phyloP scores from a whole-genome alignment of 2,797 vertebrate species.

The Tapera naevia region DNA sequence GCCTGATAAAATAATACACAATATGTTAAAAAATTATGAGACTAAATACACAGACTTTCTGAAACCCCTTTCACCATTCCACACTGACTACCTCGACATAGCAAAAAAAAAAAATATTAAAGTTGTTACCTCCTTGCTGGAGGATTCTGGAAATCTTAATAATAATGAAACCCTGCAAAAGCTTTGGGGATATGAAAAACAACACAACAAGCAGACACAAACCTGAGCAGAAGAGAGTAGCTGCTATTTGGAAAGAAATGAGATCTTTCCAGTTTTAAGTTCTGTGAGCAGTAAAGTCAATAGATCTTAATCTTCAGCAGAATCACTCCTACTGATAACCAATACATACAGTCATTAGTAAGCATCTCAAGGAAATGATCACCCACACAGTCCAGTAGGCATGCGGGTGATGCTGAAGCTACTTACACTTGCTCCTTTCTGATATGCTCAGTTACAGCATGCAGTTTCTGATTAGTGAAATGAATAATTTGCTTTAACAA shows the following conservation, averaged over 20 bases:
- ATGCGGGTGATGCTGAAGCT: background rate
- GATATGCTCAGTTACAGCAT: background rate
- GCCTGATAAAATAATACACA: background rate
- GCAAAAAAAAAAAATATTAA: background rate
- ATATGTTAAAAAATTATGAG: background rate
- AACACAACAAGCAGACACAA: background rate
- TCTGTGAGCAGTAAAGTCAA: background rate
- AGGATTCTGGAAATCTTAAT: background rate
- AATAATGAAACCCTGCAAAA: background rate
- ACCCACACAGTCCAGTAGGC: fast-evolving
- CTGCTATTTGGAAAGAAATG: background rate
- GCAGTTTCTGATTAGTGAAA: background rate
- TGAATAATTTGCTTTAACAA: background rate
- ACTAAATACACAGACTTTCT: background rate
- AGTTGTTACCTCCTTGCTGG: background rate
- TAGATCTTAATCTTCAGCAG: background rate
- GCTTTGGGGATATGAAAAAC: background rate
- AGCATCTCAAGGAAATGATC: background rate
- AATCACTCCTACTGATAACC: background rate
- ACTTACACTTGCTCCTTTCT: background rate
- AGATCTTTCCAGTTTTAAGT: background rate
- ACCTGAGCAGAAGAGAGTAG: background rate
- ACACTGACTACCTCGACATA: background rate
- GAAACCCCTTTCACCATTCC: slow-evolving; percentile 18
- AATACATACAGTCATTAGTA: background rate